phyloP scores from a whole-genome alignment of 2,113 vertebrate species.

The Carlito syrichta region DNA sequence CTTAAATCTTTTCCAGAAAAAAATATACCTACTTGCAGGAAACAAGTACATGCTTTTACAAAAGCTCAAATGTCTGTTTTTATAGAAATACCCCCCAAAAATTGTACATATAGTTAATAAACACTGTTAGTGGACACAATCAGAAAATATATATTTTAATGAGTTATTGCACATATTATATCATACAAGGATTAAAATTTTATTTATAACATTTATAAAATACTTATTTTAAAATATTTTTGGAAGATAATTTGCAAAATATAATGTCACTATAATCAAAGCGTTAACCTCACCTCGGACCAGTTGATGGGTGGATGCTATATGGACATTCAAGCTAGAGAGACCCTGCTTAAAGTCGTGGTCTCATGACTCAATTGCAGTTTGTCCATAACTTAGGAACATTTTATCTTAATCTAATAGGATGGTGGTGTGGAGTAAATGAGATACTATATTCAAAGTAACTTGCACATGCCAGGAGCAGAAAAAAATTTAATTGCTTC shows the following conservation, averaged over 20 bases:
- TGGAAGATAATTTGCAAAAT: background rate
- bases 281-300: background rate
- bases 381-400: background rate
- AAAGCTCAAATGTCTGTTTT: background rate
- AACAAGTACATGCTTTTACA: background rate
- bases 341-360: too few relatives aligned
- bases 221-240: background rate
- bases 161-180: background rate
- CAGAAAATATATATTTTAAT: background rate
- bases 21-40: background rate
- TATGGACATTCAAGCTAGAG: background rate
- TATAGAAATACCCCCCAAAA: too few relatives aligned
- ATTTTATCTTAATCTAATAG: background rate
- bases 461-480: background rate
- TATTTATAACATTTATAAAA: background rate
- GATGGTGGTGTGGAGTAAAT: background rate
- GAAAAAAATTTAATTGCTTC: background rate
- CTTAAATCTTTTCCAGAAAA: background rate
- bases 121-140: background rate
- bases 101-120: background rate
- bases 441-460: background rate
- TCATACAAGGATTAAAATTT: background rate
- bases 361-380: background rate
- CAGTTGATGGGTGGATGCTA: background rate
- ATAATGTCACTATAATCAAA: background rate